These are phyloP conservation scores for Spheniscus mendiculus DNA, from an alignment of 2,113 vertebrate species.

Conservation along the genomic window DNA sequence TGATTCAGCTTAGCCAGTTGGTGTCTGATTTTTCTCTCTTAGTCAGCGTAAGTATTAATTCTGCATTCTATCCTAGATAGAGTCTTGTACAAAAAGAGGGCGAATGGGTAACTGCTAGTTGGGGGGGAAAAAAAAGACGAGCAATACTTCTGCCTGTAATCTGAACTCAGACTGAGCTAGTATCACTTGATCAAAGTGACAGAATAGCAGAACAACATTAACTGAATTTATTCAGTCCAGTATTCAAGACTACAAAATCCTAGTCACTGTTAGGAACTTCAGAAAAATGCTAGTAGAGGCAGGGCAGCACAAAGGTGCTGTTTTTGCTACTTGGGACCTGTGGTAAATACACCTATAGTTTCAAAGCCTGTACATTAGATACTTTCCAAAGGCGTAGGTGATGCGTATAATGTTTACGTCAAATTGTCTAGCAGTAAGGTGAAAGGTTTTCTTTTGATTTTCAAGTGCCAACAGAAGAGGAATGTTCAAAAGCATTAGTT, in stretches of 20 bases:
- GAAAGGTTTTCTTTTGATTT: background rate
- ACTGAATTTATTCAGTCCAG: background rate
- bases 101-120: background rate
- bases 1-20: constrained; percentile 87
- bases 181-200: background rate
- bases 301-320: background rate
- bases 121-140: background rate
- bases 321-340: background rate
- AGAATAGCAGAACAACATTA: background rate
- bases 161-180: background rate
- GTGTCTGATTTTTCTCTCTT: constrained; percentile 90
- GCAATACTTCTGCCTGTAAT: background rate
- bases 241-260: background rate
- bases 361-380: background rate
- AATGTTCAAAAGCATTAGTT: background rate
- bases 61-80: background rate
- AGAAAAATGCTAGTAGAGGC: background rate
- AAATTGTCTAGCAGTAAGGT: background rate
- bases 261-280: background rate
- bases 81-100: background rate
- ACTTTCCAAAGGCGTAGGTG: background rate
- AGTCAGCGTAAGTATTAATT: constrained; percentile 87
- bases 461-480: background rate
- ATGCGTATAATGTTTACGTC: background rate
- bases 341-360: background rate